Conservation (phyloP, 2,113 vertebrate genomes). For the Pygoscelis antarcticus region DNA sequence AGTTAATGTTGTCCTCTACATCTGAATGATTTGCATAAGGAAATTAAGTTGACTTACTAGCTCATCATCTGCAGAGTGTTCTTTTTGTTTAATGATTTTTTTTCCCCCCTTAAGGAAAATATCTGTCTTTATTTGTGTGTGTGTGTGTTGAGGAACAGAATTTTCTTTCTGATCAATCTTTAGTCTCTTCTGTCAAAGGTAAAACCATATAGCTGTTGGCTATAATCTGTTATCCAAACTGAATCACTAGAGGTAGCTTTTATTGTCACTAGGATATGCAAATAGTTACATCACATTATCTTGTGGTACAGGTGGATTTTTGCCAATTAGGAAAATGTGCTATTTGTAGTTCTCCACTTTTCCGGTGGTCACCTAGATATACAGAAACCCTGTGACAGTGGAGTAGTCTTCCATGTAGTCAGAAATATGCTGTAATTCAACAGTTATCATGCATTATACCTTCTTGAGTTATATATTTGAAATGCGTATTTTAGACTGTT, state of each 20-base stretch:
- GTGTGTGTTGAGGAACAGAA: background rate
- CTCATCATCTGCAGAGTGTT: background rate
- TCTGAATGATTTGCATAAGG: background rate
- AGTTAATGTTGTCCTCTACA: background rate
- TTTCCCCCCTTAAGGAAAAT: background rate
- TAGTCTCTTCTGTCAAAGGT: background rate
- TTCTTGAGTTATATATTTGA: background rate
- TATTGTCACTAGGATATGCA: background rate
- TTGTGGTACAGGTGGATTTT: background rate
- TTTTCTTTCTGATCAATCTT: background rate
- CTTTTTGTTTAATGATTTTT: background rate
- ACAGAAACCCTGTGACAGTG: background rate
- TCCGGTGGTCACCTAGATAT: background rate
- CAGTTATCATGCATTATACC: background rate
- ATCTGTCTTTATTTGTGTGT: background rate
- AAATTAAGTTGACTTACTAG: background rate
- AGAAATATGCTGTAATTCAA: background rate
- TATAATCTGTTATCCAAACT: background rate
- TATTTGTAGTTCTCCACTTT: background rate
- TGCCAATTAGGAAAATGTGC: background rate
- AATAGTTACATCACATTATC: background rate
- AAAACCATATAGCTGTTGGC: background rate
- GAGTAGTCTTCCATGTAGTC: background rate
- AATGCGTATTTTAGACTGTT: background rate
- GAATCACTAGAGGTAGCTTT: background rate